phyloP scores from a whole-genome alignment of 2,113 vertebrate genomes.

The Nesogale talazaci region DNA sequence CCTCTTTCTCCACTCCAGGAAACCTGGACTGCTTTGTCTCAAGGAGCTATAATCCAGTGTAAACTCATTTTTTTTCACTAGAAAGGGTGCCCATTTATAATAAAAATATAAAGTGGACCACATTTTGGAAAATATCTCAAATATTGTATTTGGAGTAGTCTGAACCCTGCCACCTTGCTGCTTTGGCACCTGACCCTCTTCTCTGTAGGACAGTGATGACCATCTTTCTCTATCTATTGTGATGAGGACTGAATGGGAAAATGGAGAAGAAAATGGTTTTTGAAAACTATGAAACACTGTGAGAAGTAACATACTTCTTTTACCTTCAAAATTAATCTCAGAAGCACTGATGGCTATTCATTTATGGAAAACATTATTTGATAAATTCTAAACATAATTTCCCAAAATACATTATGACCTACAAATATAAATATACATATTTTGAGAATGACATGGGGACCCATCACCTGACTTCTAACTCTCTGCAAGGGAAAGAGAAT shows the following conservation, averaged over 20 bases:
- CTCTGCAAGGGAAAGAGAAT: too few species aligned
- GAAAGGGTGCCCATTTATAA: background rate
- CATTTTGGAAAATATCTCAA: background rate
- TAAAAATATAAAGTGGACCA: background rate
- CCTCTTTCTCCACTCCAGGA: background rate
- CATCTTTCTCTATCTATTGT: background rate
- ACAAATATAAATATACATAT: background rate
- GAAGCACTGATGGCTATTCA: background rate
- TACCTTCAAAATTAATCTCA: conserved; percentile 20
- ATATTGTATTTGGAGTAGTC: background rate
- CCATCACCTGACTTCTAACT: too few species aligned
- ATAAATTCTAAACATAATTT: background rate
- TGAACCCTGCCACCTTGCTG: background rate
- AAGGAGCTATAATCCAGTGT: background rate
- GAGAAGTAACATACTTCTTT: conserved; percentile 9
- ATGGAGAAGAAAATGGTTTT: background rate
- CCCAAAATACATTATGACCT: too few species aligned
- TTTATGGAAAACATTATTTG: background rate
- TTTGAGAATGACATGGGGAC: too few species aligned
- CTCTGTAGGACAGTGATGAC: background rate
- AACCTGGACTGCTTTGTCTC: background rate
- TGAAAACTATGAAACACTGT: background rate
- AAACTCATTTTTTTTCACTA: background rate
- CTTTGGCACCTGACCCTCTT: background rate
- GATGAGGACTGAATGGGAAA: background rate